A percentile compares a stretch with the other conserved stretches of the same genome.
These are phyloP conservation scores for Syngnathus floridae DNA, from an alignment of 2,113 vertebrate species.

Conservation along the genomic window DNA sequence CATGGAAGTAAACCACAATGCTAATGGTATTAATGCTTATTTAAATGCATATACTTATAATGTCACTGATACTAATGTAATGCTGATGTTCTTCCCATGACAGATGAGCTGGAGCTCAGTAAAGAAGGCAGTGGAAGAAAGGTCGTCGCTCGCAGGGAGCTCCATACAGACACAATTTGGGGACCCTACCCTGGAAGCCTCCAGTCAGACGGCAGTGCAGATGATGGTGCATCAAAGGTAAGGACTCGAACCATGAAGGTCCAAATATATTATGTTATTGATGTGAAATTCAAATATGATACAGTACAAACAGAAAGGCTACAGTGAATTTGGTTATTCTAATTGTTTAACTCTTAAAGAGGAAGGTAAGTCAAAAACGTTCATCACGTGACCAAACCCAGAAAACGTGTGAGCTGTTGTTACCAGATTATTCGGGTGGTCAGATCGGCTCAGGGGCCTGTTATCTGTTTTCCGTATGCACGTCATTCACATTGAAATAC, in stretches of 20 bases:
- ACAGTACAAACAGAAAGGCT: not conserved
- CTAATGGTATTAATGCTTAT: not conserved
- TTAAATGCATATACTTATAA: too few relatives aligned
- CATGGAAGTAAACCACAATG: not conserved
- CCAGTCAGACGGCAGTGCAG: slow-evolving; percentile 57
- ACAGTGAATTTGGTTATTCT: too few relatives aligned
- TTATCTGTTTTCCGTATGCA: too few relatives aligned
- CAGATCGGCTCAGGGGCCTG: too few relatives aligned
- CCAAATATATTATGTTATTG: not conserved
- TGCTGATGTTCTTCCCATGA: not conserved
- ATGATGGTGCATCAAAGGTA: slow-evolving; percentile 51
- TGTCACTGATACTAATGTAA: not conserved
- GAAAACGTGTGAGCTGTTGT: too few relatives aligned
- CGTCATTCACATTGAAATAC: too few relatives aligned
- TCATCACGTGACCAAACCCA: too few relatives aligned
- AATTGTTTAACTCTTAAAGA: too few relatives aligned
- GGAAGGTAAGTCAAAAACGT: too few relatives aligned
- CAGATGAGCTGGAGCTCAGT: slow-evolving; percentile 73
- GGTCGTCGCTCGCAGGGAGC: slow-evolving; percentile 64
- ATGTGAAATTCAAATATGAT: not conserved
- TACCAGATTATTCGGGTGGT: too few relatives aligned
- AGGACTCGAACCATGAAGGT: not conserved
- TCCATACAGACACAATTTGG: slow-evolving; percentile 77
- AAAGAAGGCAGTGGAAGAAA: slow-evolving; percentile 52
- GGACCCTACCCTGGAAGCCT: slow-evolving; percentile 80